A percentile compares a stretch with the other conserved stretches of the same genome.
Evolutionary conservation across 2,797 vertebrate species (phyloP).

Genomic region (Morus bassanus): DNA sequence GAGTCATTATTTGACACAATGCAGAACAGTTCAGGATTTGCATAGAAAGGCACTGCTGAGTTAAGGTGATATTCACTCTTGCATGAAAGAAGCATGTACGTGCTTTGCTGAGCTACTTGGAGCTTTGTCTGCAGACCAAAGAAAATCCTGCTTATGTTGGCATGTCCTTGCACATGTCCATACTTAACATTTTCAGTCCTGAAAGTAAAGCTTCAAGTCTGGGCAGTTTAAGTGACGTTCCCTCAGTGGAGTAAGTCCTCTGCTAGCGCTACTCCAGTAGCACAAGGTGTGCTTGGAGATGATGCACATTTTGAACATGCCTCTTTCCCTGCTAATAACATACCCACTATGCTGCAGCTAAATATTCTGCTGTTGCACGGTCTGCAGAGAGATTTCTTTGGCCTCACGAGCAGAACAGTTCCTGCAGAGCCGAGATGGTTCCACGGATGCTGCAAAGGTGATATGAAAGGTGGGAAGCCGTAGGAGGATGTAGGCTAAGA

Average conservation of each 20-base stretch:
- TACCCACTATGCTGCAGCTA: neutral
- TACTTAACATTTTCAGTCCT: neutral
- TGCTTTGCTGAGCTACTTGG: neutral
- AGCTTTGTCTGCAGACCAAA: neutral
- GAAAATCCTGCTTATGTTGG: neutral
- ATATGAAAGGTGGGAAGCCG: neutral
- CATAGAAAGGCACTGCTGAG: neutral
- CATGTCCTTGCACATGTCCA: neutral
- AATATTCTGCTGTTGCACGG: neutral
- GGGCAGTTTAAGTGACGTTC: neutral
- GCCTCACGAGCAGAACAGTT: neutral
- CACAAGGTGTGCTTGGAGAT: neutral
- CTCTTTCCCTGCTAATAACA: neutral
- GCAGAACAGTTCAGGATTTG: slow-evolving; percentile 1
- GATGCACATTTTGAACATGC: neutral
- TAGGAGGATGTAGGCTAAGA: neutral
- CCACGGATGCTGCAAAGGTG: neutral
- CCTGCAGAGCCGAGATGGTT: neutral
- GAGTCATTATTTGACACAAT: neutral
- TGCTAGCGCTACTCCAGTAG: neutral
- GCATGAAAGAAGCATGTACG: neutral
- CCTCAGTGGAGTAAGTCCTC: neutral
- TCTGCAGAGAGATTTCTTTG: neutral
- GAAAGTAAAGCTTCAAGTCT: neutral
- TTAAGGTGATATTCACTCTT: neutral